These are phyloP conservation scores for Schizotus pectinicornis DNA, from an alignment of 2,888 invertebrate species.

Conservation along the genomic window DNA sequence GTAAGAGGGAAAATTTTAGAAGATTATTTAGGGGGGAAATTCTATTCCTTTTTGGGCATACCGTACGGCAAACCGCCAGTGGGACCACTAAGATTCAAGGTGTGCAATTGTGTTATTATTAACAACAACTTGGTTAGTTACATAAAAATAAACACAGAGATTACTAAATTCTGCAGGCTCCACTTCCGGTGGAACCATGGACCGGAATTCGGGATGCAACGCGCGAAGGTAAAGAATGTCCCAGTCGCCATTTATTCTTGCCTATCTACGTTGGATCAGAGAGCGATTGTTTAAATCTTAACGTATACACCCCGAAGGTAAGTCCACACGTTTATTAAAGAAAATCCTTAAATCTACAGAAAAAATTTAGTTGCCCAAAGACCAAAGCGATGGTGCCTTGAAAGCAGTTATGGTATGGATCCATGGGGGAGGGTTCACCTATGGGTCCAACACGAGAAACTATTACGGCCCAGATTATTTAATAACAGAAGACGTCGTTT, in stretches of 20 bases:
- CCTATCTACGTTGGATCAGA: conserved; percentile 59
- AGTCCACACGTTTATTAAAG: conserved; percentile 4
- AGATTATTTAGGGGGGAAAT: conserved; percentile 43
- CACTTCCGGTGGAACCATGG: conserved; percentile 44
- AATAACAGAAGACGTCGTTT: conserved; percentile 52
- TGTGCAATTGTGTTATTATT: conserved; percentile 30
- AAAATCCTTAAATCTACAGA: neutral
- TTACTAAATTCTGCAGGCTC: conserved; percentile 39
- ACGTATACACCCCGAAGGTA: conserved; percentile 57
- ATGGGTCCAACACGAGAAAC: conserved; percentile 50
- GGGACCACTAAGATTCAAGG: conserved; percentile 55
- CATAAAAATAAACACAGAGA: too few relatives aligned
- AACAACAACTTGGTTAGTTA: neutral
- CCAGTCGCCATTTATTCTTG: conserved; percentile 44
- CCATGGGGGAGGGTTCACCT: conserved; percentile 56
- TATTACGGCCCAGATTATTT: conserved; percentile 53
- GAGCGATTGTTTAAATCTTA: conserved; percentile 62
- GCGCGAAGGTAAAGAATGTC: conserved; percentile 41
- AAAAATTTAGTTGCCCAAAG: conserved; percentile 27
- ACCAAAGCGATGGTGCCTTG: conserved; percentile 10
- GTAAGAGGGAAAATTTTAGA: conserved; percentile 45
- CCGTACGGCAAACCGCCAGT: conserved; percentile 56
- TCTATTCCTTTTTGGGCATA: conserved; percentile 51
- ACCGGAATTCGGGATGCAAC: conserved; percentile 40
- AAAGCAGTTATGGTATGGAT: conserved; percentile 59